Conservation (phyloP, 2,797 vertebrate genomes). For the Paguma larvata region DNA sequence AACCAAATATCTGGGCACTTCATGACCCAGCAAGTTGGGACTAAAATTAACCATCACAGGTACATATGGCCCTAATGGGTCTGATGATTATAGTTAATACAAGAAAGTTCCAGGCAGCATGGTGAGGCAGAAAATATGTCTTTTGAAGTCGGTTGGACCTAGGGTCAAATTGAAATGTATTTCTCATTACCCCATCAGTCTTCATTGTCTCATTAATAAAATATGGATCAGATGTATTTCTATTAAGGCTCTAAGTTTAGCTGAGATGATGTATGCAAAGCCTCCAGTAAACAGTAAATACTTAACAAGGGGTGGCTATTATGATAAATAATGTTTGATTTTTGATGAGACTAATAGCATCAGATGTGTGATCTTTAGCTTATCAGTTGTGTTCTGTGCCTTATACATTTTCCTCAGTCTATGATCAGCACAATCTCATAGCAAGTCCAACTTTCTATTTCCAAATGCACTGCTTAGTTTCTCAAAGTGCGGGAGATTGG, state of each 20-base stretch:
- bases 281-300: background rate
- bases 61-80: background rate
- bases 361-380: background rate
- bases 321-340: background rate
- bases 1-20: background rate
- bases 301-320: background rate
- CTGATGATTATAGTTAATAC: background rate
- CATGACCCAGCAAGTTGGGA: background rate
- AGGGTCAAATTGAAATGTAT: background rate
- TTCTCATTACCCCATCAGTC: background rate
- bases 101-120: background rate
- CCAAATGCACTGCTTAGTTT: background rate
- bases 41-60: background rate
- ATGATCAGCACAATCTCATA: background rate
- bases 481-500: background rate
- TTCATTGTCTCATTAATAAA: background rate
- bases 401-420: background rate
- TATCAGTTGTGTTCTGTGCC: background rate
- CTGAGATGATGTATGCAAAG: background rate
- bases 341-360: background rate
- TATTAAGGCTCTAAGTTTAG: background rate
- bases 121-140: background rate
- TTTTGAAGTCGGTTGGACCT: background rate
- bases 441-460: background rate
- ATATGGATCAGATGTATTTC: background rate